phyloP scores from a whole-genome alignment of 2,797 vertebrate species.

The Streptopelia turtur region DNA sequence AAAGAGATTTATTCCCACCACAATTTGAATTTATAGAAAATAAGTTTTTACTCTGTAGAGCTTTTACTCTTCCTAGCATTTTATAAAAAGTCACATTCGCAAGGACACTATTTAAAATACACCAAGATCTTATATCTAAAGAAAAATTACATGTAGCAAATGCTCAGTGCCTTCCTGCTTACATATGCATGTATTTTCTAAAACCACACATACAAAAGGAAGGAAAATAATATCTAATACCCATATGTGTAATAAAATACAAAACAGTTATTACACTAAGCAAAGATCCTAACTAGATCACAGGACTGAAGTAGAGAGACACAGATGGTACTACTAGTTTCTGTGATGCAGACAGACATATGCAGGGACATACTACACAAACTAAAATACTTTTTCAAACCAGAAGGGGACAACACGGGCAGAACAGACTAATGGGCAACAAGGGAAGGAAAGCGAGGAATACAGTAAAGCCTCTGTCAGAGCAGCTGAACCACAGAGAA shows the following conservation, averaged over 20 bases:
- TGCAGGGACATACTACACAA: background rate
- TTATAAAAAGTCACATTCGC: background rate
- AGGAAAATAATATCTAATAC: background rate
- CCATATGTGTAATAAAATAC: background rate
- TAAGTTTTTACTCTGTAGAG: background rate
- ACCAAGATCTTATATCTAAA: background rate
- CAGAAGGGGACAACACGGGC: background rate
- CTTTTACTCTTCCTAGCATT: background rate
- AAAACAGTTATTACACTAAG: background rate
- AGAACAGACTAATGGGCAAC: background rate
- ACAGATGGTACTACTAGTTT: background rate
- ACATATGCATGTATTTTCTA: background rate
- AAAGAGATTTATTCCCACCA: background rate
- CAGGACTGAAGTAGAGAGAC: background rate
- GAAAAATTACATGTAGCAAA: background rate
- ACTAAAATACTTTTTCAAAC: background rate
- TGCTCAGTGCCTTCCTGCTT: background rate
- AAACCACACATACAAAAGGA: background rate
- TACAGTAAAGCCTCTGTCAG: background rate
- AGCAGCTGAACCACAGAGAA: background rate
- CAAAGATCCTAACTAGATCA: background rate
- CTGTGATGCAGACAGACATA: background rate
- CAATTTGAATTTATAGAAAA: background rate
- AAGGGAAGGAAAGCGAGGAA: background rate
- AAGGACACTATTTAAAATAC: background rate